Percentiles rank a stretch among this genome's conserved stretches.
These are phyloP conservation scores for Hemithea aestivaria DNA, from an alignment of 2,888 invertebrate genomes.

Conservation along the genomic window DNA sequence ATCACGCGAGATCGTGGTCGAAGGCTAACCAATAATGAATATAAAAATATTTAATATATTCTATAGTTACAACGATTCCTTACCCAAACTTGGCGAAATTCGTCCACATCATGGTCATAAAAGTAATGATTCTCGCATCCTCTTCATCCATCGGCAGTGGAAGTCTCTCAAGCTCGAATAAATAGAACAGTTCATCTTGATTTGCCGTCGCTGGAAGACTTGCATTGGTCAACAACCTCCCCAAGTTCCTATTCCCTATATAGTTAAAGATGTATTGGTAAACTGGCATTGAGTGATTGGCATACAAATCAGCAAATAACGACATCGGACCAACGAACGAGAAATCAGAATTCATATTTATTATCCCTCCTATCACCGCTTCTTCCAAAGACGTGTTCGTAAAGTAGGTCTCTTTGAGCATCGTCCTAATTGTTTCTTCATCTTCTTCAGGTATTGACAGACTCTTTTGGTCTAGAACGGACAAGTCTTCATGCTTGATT, in stretches of 20 bases:
- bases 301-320: conserved; percentile 54
- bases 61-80: too few relatives aligned
- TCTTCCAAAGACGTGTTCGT: conserved; percentile 55
- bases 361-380: conserved; percentile 56
- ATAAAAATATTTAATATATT: too few relatives aligned
- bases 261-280: conserved; percentile 63
- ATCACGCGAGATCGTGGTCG: too few relatives aligned
- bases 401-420: conserved; percentile 60
- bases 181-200: conserved; percentile 61
- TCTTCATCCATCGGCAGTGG: conserved; percentile 63
- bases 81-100: conserved; percentile 72
- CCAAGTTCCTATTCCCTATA: conserved; percentile 62
- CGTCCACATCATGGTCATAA: conserved; percentile 74
- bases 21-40: too few relatives aligned
- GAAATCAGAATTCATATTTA: conserved; percentile 67
- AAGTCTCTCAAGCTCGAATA: conserved; percentile 62
- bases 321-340: conserved; percentile 63
- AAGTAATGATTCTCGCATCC: conserved; percentile 64
- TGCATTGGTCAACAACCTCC: conserved; percentile 59
- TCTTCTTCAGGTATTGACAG: conserved; percentile 44
- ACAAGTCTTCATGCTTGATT: conserved; percentile 56
- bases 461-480: conserved; percentile 53
- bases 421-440: conserved; percentile 44
- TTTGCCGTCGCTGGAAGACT: conserved; percentile 59
- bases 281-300: conserved; percentile 48